Conservation (phyloP, 2,888 invertebrate genomes). For the Chironomus tentans region DNA sequence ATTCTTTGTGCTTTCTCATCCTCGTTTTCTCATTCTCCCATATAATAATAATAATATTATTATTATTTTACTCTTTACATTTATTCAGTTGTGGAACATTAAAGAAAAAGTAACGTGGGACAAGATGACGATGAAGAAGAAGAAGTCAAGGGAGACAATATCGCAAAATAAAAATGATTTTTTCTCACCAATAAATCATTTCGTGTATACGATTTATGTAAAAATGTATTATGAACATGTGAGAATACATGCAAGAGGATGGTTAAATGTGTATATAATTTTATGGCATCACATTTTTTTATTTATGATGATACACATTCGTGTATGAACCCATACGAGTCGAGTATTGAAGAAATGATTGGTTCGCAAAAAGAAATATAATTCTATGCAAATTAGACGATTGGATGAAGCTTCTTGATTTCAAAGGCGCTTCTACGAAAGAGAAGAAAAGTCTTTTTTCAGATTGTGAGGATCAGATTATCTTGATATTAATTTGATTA, state of each 20-base stretch:
- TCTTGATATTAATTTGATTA: background rate
- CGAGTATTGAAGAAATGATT: background rate
- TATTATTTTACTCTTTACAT: background rate
- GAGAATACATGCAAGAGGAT: background rate
- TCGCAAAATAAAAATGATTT: constrained; percentile 18
- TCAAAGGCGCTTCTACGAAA: background rate
- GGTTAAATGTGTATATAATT: background rate
- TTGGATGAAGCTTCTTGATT: background rate
- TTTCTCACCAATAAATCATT: constrained; percentile 27
- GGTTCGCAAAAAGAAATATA: background rate
- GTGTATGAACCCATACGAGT: too few relatives aligned
- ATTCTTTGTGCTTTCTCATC: constrained; percentile 11
- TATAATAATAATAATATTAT: background rate
- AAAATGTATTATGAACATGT: background rate
- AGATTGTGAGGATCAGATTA: background rate
- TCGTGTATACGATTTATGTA: background rate
- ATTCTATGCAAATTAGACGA: constrained; percentile 3
- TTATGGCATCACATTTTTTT: background rate
- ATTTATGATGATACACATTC: background rate
- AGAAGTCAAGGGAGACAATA: background rate
- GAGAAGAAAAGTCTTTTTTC: background rate
- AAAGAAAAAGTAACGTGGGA: background rate
- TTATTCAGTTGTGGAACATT: too few relatives aligned
- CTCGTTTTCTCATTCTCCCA: background rate
- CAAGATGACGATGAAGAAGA: background rate